Conservation (phyloP, 2,888 invertebrate species). For the Neocrepidodera transversa region DNA sequence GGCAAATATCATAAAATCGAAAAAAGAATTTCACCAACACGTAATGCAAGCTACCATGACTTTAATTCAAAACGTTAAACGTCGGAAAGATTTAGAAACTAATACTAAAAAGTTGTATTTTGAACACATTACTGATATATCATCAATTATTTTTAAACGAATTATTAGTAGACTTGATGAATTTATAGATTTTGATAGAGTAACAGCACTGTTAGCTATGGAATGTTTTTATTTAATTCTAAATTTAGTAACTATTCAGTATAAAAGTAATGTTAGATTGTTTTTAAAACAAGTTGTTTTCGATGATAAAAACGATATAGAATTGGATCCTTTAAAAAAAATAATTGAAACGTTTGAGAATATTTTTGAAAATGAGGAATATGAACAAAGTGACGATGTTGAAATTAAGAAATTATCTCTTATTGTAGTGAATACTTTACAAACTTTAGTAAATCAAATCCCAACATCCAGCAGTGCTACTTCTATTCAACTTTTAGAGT, state of each 20-base stretch:
- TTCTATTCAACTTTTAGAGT: constrained; percentile 47
- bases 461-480: constrained; percentile 38
- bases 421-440: constrained; percentile 50
- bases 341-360: constrained; percentile 53
- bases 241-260: constrained; percentile 54
- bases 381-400: constrained; percentile 51
- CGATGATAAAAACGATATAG: constrained; percentile 21
- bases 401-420: constrained; percentile 54
- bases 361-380: constrained; percentile 53
- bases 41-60: constrained; percentile 61
- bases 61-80: constrained; percentile 57
- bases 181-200: constrained; percentile 66
- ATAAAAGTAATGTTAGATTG: constrained; percentile 54
- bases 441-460: constrained; percentile 46
- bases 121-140: constrained; percentile 56
- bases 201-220: constrained; percentile 63
- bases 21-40: constrained; percentile 67
- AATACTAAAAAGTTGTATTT: constrained; percentile 50
- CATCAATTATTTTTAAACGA: constrained; percentile 56
- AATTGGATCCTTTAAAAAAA: constrained; percentile 31
- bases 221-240: constrained; percentile 67
- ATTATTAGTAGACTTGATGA: constrained; percentile 64
- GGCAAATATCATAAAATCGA: constrained; percentile 62
- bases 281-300: constrained; percentile 57
- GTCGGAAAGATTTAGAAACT: constrained; percentile 52